These are phyloP conservation scores for Calliphora vomitoria DNA, from an alignment of 2,888 invertebrate species.

Conservation along the genomic window DNA sequence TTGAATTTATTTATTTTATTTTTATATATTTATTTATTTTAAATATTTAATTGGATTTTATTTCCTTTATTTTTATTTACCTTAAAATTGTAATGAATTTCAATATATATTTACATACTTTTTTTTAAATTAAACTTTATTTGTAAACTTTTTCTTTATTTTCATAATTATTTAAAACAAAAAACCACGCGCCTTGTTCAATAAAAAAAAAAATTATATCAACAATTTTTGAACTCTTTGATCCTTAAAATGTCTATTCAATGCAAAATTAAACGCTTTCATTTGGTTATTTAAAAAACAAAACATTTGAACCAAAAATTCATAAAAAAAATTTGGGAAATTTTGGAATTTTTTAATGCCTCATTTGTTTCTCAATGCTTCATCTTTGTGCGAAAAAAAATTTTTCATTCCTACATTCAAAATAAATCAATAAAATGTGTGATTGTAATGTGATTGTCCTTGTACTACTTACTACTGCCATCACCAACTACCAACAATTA, in stretches of 20 bases:
- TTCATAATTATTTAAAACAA: slow-evolving; percentile 75
- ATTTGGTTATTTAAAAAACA: slow-evolving; percentile 47
- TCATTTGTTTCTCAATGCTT: slow-evolving; percentile 29
- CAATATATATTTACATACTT: slow-evolving; percentile 65
- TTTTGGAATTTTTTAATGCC: slow-evolving; percentile 22
- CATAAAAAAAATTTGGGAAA: slow-evolving; percentile 23
- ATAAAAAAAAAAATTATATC: slow-evolving; percentile 58
- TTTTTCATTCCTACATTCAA: slow-evolving; percentile 27
- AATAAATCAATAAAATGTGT: slow-evolving; percentile 51
- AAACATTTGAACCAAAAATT: neutral
- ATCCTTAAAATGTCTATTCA: slow-evolving; percentile 8
- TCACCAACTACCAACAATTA: slow-evolving; percentile 27
- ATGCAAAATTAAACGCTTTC: slow-evolving; percentile 64
- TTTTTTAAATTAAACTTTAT: slow-evolving; percentile 72
- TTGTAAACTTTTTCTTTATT: slow-evolving; percentile 82
- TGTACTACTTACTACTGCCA: slow-evolving; percentile 40
- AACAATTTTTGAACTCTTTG: slow-evolving; percentile 63
- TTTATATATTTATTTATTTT: slow-evolving; percentile 44
- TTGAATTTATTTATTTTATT: too few species aligned
- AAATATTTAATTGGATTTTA: slow-evolving; percentile 54
- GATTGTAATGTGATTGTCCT: slow-evolving; percentile 72
- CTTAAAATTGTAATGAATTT: slow-evolving; percentile 65
- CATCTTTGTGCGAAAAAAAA: slow-evolving; percentile 9
- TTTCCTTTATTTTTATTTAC: slow-evolving; percentile 37
- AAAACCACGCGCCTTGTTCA: slow-evolving; percentile 56